Evolutionary conservation across 2,888 invertebrate species (phyloP), one percentile per base, ranked within the genome.

Genomic region (Hypena proboscidalis): DNA sequence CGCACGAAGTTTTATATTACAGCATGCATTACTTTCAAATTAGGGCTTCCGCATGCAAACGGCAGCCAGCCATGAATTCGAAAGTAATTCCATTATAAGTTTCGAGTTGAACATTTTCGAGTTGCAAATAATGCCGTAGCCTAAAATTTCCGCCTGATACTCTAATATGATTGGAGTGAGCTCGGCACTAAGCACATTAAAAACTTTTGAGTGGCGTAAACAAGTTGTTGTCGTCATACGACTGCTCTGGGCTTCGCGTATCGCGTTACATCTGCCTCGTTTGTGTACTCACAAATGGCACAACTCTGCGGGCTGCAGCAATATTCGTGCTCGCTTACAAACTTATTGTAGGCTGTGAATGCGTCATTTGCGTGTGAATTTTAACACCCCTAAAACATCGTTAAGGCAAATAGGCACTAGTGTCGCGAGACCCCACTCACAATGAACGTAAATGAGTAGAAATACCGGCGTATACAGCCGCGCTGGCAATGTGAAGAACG

Each of bases 71-170:
- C 73, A 77, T 83, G 80, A 84, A 85, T 85, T 84, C 74, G 69
- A 78, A 84, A 85, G 81, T 80, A 83, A 85, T 85, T 84, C 82
- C 82, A 88, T 88, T 87, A 85, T 77, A 85, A 87, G 80, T 86
- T 85, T 58, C 52, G 46, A 72, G 77, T 74, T 68, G 70, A 71
- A 77, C 74, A 79, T 80, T 80, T 78, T 70, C 67, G 67, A 75
- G 77, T 77, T 69, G 68, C 77, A 82, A 82, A 84, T 83, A 81
- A 84, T 76, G 68, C 54, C 68, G 58, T 48, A 37, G 70, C 69
- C 74, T 68, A 67, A 75, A 83, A 83, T 75, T 80, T 80, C 52
- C 58, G 52, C 67, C 63, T 69, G 74, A 75, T 80, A 78, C 78
- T 74, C 77, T 85, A 83, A 85, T 82, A 74, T 79, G 80, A 87